Percentiles rank a stretch among this genome's conserved stretches.
Evolutionary conservation across 2,888 invertebrate species (phyloP).

Genomic region (Aporophyla nigra): DNA sequence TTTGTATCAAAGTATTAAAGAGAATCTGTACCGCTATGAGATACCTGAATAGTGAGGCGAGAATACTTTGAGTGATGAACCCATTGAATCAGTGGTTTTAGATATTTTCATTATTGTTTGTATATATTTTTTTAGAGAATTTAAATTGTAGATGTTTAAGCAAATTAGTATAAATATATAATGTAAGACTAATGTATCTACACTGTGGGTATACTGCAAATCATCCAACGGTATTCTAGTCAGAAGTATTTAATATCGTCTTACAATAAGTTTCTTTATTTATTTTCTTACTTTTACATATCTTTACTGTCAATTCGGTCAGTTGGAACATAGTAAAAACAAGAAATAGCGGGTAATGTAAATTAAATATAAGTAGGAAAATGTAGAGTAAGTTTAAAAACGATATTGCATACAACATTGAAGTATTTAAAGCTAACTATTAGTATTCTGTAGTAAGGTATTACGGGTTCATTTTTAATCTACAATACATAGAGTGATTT

Average conservation of each 20-base stretch:
- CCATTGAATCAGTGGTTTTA: constrained; percentile 39
- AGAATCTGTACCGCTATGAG: constrained; percentile 21
- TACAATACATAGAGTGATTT: constrained; percentile 26
- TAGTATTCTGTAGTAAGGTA: constrained; percentile 52
- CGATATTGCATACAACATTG: constrained; percentile 32
- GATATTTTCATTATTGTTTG: constrained; percentile 48
- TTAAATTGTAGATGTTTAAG: constrained; percentile 39
- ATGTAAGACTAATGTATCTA: constrained; percentile 48
- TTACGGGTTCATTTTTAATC: constrained; percentile 59
- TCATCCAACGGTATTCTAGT: constrained; percentile 79
- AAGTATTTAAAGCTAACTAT: constrained; percentile 54
- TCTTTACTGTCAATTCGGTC: constrained; percentile 51
- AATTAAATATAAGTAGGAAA: constrained; percentile 36
- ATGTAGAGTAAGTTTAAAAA: constrained; percentile 36
- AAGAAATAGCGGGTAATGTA: constrained; percentile 11
- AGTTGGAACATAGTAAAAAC: constrained; percentile 26
- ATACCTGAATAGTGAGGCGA: constrained; percentile 28
- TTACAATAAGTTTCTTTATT: constrained; percentile 62
- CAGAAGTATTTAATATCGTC: constrained; percentile 76
- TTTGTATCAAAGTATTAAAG: constrained; percentile 23
- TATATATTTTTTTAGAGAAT: constrained; percentile 44
- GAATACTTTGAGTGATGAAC: constrained; percentile 42
- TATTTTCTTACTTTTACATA: constrained; percentile 52
- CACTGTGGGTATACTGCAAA: constrained; percentile 59
- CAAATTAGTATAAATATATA: constrained; percentile 49